phyloP scores from a whole-genome alignment of 2,797 vertebrate species.

The Notolabrus celidotus region DNA sequence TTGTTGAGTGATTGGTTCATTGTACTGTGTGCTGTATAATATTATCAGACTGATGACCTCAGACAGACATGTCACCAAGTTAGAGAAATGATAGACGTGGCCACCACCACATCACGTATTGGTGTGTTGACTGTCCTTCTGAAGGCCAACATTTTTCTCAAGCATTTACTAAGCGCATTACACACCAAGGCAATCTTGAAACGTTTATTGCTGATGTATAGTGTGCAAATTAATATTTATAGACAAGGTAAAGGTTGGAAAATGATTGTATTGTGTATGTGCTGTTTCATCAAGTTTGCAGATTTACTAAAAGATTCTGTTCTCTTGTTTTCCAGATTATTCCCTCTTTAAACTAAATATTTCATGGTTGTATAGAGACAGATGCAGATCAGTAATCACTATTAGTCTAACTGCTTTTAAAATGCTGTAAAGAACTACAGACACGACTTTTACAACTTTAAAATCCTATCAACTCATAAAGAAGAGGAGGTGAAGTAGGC shows the following conservation, averaged over 20 bases:
- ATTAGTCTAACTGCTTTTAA: slow-evolving; percentile 48
- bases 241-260: too few species aligned
- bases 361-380: slow-evolving; percentile 36
- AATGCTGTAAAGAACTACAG: slow-evolving; percentile 42
- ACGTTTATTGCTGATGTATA: too few species aligned
- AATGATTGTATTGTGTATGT: too few species aligned
- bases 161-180: too few species aligned
- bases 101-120: too few species aligned
- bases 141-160: too few species aligned
- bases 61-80: slow-evolving; percentile 4
- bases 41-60: slow-evolving; percentile 11
- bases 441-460: slow-evolving; percentile 50
- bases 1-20: slow-evolving; percentile 1
- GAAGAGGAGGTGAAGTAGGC: slow-evolving; percentile 60
- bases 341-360: slow-evolving; percentile 13
- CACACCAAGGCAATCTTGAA: too few species aligned
- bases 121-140: too few species aligned
- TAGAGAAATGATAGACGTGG: too few species aligned
- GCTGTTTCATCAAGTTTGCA: too few species aligned
- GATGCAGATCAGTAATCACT: slow-evolving; percentile 29
- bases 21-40: not conserved
- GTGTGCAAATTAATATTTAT: too few species aligned
- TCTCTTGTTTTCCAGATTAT: slow-evolving; percentile 7
- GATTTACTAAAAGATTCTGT: not conserved
- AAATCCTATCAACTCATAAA: slow-evolving; percentile 45